Percentiles rank a stretch among this genome's conserved stretches.
Evolutionary conservation across 2,797 vertebrate genomes (phyloP).

Genomic region (Hemitrygon akajei): DNA sequence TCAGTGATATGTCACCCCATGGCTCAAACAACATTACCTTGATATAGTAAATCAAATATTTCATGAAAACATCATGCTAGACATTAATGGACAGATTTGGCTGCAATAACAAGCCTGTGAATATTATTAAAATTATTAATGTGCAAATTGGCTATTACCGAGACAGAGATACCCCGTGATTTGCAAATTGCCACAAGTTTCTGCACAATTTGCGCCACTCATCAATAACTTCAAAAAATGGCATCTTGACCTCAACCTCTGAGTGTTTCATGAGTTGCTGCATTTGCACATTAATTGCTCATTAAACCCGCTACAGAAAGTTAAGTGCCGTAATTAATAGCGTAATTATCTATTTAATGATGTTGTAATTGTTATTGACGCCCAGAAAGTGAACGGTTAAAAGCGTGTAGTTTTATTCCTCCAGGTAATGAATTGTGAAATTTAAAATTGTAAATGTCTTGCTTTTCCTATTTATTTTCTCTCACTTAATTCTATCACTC

Average conservation of each 20-base stretch:
- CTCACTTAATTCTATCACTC: not conserved
- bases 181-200: not conserved
- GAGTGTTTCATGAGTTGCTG: not conserved
- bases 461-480: not conserved
- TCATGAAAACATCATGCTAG: not conserved
- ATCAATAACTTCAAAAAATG: not conserved
- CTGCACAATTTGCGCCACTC: not conserved
- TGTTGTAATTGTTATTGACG: not conserved
- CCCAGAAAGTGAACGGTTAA: not conserved
- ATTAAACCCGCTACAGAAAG: not conserved
- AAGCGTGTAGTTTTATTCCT: not conserved
- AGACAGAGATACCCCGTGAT: not conserved
- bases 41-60: not conserved
- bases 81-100: not conserved
- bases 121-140: too few relatives aligned
- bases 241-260: not conserved
- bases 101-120: too few relatives aligned
- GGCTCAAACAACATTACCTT: not conserved
- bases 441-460: not conserved
- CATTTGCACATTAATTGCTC: slow-evolving; percentile 2
- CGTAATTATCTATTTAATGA: not conserved
- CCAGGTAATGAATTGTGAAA: slow-evolving; percentile 7
- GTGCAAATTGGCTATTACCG: too few relatives aligned
- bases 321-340: not conserved
- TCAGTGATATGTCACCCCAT: not conserved